Conservation (phyloP, 2,797 vertebrate species). For the Cynopterus sphinx region DNA sequence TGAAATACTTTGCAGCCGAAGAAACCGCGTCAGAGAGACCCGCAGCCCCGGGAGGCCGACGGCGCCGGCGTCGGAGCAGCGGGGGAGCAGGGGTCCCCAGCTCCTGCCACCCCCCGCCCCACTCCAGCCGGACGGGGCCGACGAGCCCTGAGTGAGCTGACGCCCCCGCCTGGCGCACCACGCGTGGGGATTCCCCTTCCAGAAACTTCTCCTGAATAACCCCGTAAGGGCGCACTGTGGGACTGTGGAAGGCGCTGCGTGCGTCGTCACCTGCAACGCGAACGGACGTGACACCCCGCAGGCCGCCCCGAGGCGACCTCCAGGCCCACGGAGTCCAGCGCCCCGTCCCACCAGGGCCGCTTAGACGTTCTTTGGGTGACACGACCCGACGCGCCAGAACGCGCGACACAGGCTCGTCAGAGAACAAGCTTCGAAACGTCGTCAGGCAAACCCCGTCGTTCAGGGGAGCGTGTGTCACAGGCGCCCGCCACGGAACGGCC, state of each 20-base stretch:
- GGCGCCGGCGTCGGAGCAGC: rapidly evolving
- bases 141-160: rapidly evolving
- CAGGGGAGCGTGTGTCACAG: no score
- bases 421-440: no score
- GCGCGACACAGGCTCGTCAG: no score
- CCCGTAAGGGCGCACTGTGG: neutral
- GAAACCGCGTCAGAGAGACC: neutral
- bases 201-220: neutral
- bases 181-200: neutral
- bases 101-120: rapidly evolving
- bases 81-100: rapidly evolving
- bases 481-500: no score
- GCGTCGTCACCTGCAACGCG: no score
- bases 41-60: neutral
- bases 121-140: neutral
- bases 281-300: no score
- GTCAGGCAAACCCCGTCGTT: no score
- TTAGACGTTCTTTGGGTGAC: no score
- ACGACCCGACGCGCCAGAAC: no score
- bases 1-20: neutral
- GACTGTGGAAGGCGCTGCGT: neutral
- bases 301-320: no score
- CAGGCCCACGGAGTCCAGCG: no score
- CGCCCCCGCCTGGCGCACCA: neutral
- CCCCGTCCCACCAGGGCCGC: no score